These are phyloP conservation scores for Cettia cetti DNA, from an alignment of 2,113 vertebrate genomes.

Conservation along the genomic window DNA sequence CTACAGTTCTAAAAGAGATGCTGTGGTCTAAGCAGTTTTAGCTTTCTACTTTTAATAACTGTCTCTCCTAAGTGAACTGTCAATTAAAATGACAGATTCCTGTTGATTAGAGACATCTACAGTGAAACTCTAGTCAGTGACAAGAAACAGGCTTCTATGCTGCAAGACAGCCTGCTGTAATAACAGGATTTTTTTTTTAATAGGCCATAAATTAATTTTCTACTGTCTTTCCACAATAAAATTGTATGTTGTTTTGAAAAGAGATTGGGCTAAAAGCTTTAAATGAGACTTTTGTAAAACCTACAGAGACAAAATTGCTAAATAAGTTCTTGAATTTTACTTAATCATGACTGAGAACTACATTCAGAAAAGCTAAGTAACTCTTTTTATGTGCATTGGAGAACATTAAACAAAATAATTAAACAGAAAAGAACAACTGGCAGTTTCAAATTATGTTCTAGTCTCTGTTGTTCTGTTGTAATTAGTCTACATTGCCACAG, in stretches of 20 bases:
- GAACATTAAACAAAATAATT: neutral
- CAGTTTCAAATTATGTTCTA: neutral
- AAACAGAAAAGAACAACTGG: neutral
- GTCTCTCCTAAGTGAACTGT: neutral
- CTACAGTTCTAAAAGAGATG: neutral
- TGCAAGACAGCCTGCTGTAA: neutral
- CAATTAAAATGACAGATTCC: conserved; percentile 2
- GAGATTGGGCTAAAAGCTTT: neutral
- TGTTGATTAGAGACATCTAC: neutral
- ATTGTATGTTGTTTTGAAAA: neutral
- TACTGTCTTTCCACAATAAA: neutral
- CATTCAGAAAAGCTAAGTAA: neutral
- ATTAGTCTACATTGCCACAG: neutral
- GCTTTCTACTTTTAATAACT: neutral
- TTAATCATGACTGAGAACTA: neutral
- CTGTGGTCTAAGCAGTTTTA: neutral
- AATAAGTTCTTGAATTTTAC: neutral
- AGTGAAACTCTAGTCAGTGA: neutral
- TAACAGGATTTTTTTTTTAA: neutral
- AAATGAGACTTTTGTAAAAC: neutral
- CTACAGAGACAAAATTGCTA: neutral
- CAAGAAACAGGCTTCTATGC: neutral
- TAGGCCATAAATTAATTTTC: neutral
- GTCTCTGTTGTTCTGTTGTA: neutral
- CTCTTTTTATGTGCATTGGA: neutral